phyloP scores from a whole-genome alignment of 2,113 vertebrate species.

The Meleagris gallopavo region DNA sequence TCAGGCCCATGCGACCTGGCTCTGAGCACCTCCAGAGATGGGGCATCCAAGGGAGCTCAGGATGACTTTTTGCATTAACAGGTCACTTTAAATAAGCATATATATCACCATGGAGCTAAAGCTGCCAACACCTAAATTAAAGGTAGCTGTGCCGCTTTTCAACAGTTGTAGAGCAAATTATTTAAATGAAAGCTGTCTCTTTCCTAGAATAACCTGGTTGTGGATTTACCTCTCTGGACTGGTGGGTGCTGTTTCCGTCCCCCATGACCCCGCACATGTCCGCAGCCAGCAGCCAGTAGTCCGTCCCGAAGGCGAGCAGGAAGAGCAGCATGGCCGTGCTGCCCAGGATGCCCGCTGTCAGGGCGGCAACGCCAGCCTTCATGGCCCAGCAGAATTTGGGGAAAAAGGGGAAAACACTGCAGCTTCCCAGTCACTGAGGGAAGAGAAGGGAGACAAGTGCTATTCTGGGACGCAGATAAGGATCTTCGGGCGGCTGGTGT shows the following conservation, averaged over 20 bases:
- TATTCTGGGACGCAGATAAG: conserved; percentile 83
- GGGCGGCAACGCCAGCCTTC: conserved; percentile 81
- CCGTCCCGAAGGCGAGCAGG: conserved; percentile 84
- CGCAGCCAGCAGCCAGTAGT: conserved; percentile 88
- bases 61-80: not conserved
- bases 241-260: conserved; percentile 25
- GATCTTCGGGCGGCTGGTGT: conserved; percentile 65
- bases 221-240: conserved; percentile 34
- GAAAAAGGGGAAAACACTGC: not conserved
- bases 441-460: not conserved
- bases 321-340: conserved; percentile 83
- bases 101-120: not conserved
- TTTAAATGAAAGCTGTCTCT: not conserved
- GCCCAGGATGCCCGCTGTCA: conserved; percentile 82
- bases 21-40: too few species aligned
- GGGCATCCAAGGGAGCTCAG: not conserved
- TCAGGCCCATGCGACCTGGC: too few species aligned
- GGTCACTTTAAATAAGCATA: not conserved
- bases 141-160: not conserved
- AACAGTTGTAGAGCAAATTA: not conserved
- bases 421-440: not conserved
- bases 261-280: conserved; percentile 77
- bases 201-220: not conserved
- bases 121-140: not conserved
- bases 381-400: conserved; percentile 66